These are phyloP conservation scores for Meriones psammophilus DNA, from an alignment of 2,797 vertebrate genomes.

Conservation along the genomic window DNA sequence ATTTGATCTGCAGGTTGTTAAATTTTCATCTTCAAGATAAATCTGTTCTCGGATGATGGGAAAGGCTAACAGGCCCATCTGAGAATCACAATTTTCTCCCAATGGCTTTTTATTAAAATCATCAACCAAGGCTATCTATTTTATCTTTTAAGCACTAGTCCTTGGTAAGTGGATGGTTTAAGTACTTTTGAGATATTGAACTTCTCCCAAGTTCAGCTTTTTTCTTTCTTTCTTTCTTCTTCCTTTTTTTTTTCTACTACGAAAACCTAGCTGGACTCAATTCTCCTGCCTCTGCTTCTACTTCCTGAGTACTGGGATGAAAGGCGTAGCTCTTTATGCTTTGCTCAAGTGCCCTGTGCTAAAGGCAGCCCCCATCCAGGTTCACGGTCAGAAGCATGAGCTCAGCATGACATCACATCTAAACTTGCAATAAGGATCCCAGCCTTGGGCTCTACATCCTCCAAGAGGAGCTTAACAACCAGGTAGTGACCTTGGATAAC, in stretches of 20 bases:
- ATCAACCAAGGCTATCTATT: neutral
- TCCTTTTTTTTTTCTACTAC: neutral
- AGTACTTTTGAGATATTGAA: neutral
- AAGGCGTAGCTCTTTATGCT: neutral
- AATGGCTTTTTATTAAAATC: neutral
- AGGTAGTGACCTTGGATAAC: neutral
- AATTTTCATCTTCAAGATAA: neutral
- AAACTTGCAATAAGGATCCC: neutral
- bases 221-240: too few species aligned
- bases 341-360: neutral
- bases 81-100: neutral
- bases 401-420: neutral
- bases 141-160: neutral
- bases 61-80: neutral
- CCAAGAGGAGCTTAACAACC: neutral
- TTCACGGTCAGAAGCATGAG: neutral
- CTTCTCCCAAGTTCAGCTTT: neutral
- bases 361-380: neutral
- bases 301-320: neutral
- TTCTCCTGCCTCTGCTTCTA: neutral
- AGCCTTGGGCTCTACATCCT: neutral
- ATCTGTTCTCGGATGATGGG: neutral
- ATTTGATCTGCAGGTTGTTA: neutral
- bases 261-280: neutral
- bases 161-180: neutral